Evolutionary conservation across 2,113 vertebrate genomes (phyloP).

Genomic region (Leptobrachium ailaonicum): DNA sequence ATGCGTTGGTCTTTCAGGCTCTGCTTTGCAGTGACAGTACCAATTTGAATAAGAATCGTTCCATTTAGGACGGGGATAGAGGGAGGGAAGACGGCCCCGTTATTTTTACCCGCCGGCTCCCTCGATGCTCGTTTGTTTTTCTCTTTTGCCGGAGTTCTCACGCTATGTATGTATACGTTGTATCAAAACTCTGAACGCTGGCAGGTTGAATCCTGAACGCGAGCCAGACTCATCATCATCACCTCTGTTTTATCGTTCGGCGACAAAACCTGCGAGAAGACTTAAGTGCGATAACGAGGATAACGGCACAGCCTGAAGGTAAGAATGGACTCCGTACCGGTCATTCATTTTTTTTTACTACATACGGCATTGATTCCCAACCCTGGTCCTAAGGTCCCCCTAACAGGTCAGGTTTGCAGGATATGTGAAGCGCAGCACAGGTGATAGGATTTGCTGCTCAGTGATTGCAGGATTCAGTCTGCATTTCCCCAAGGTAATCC

Average conservation of each 20-base stretch:
- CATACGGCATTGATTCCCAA: too few relatives aligned
- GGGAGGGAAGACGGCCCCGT: constrained; percentile 38
- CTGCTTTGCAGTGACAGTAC: constrained; percentile 51
- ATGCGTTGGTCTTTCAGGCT: constrained; percentile 63
- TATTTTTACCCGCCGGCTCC: constrained; percentile 53
- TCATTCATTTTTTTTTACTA: too few relatives aligned
- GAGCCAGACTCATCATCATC: background rate
- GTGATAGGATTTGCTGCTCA: too few relatives aligned
- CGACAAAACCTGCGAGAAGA: background rate
- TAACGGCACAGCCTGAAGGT: constrained; percentile 9
- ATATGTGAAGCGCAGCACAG: too few relatives aligned
- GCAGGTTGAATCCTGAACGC: background rate
- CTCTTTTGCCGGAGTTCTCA: constrained; percentile 37
- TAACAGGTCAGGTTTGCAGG: too few relatives aligned
- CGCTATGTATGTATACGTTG: constrained; percentile 7
- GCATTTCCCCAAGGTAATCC: too few relatives aligned
- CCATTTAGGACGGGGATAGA: constrained; percentile 47
- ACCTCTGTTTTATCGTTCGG: background rate
- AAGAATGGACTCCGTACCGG: background rate
- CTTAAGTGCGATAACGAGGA: background rate
- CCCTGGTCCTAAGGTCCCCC: too few relatives aligned
- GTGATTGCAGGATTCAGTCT: too few relatives aligned
- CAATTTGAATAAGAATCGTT: constrained; percentile 70
- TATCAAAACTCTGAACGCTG: constrained; percentile 7
- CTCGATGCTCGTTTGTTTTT: constrained; percentile 47